phyloP scores from a whole-genome alignment of 2,797 vertebrate genomes.

The Myiotriccus ornatus region DNA sequence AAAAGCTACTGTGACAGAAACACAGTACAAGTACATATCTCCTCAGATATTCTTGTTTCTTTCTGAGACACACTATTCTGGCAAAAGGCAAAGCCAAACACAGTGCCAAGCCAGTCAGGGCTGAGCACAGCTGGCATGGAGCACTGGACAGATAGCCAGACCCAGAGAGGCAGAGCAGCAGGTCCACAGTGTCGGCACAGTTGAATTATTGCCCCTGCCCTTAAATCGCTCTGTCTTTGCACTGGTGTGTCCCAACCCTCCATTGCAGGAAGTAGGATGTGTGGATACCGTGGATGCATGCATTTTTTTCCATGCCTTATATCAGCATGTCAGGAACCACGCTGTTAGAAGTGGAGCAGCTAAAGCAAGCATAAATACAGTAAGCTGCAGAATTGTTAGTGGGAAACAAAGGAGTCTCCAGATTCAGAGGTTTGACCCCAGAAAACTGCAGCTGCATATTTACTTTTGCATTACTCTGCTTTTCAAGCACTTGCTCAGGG shows the following conservation, averaged over 20 bases:
- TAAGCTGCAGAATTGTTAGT: not conserved
- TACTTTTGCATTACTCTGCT: not conserved
- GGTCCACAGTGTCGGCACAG: accelerated
- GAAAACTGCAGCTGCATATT: not conserved
- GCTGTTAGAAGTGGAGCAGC: not conserved
- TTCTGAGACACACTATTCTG: not conserved
- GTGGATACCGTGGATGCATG: accelerated
- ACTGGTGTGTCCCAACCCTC: not conserved
- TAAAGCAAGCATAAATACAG: not conserved
- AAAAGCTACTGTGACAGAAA: not conserved
- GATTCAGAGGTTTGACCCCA: not conserved
- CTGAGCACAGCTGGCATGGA: not conserved
- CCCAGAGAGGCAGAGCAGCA: not conserved
- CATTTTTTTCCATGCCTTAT: not conserved
- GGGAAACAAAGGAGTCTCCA: not conserved
- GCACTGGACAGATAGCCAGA: not conserved
- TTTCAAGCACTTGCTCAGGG: not conserved
- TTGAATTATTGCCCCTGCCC: not conserved
- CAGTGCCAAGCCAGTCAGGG: accelerated
- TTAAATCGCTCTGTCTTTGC: not conserved
- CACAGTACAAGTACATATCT: accelerated
- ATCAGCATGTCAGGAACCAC: not conserved
- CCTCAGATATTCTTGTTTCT: not conserved
- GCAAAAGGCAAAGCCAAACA: not conserved
- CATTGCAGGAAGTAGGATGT: not conserved